Conservation (phyloP, 2,888 invertebrate species). For the Cynaeus angustus region DNA sequence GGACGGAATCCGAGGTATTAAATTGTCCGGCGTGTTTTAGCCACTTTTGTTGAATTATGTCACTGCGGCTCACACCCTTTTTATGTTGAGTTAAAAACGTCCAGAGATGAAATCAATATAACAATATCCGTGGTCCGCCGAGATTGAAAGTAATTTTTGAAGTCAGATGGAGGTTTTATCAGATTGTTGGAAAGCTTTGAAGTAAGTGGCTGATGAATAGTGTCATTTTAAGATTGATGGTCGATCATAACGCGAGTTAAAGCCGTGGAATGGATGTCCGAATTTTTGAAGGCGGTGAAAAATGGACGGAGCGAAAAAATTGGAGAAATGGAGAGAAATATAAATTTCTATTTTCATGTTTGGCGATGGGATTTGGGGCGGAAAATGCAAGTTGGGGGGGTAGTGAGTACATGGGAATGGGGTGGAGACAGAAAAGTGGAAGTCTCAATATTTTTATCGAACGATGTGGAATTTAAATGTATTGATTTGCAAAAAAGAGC, state of each 20-base stretch:
- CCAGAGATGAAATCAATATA: not conserved
- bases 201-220: constrained; percentile 20
- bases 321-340: too few relatives aligned
- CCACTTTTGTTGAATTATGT: not conserved
- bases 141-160: constrained; percentile 29
- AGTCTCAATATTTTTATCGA: too few relatives aligned
- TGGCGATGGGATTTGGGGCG: too few relatives aligned
- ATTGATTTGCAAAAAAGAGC: too few relatives aligned
- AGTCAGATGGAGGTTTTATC: constrained; percentile 15
- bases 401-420: too few relatives aligned
- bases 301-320: too few relatives aligned
- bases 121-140: constrained; percentile 1
- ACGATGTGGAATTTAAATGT: too few relatives aligned
- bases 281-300: too few relatives aligned
- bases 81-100: not conserved
- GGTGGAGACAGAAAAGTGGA: too few relatives aligned
- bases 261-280: not conserved
- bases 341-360: too few relatives aligned
- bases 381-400: too few relatives aligned
- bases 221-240: constrained; percentile 18
- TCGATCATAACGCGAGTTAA: constrained; percentile 1
- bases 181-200: constrained; percentile 16
- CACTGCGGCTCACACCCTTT: constrained; percentile 4
- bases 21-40: constrained; percentile 6
- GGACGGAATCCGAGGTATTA: constrained; percentile 21